Evolutionary conservation across 1,140 invertebrate genomes (phyloP), one percentile per base, ranked within the genome.

Genomic region (Bombus confusus): DNA sequence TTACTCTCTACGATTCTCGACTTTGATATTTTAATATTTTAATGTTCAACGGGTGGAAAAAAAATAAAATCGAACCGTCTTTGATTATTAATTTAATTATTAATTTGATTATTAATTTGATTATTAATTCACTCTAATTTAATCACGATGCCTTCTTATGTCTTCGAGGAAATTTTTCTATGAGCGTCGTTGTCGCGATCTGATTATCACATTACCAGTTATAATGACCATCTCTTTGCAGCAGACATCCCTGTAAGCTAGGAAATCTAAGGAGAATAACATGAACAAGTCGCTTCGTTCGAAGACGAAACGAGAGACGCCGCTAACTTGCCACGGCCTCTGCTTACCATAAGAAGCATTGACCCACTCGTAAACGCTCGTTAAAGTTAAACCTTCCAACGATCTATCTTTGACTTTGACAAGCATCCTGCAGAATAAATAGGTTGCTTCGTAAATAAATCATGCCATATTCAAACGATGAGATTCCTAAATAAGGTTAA

Each of bases 361-460:
- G 74, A 76, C 52, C 74, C 52, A 62, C 74, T 76, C 52, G 74
- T 76, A 62, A 39, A 76, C 12, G 52, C 34, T 76, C 73, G 47
- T 75, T 59, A 76, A 37, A 59, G 47, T 75, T 59, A 76, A 37
- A 59, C 10, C n/a, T n/a, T 52, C 52, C 22, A 47, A 75, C 25
- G 28, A 39, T 76, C 52, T 3, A 76, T 57, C 52, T 59, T 57
- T 39, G 74, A 76, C 74, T 39, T 76, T 76, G 74, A 76, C 74
- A 22, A 37, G 34, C 31, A 59, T 39, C 12, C 34, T 15, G 31
- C 0, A 52, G 47, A 52, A 22, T 52, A 52, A 52, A 52, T 52
- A 52, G 47, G 47, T 52, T 52, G 4, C 31, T 28, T n/a, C 12
- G 31, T 25, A n/a, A 62, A 62, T 59, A 34, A 39, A 76, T 76